These are phyloP conservation scores for Phenganax marumi DNA, from an alignment of 92 coral and sea anemone species.

Conservation along the genomic window DNA sequence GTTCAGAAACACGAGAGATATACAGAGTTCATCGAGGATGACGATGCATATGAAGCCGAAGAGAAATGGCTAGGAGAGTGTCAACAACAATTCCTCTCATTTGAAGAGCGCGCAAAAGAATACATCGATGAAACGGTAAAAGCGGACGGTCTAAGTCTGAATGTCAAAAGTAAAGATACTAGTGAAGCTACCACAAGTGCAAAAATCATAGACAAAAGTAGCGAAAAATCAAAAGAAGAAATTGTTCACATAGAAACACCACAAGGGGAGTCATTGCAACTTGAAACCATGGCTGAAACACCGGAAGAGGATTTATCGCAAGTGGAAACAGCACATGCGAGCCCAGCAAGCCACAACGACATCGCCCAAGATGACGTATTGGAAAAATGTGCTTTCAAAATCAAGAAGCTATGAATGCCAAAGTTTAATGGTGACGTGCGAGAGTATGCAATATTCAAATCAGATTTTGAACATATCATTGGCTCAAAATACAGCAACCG, in stretches of 20 bases:
- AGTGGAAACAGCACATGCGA: not conserved
- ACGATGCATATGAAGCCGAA: constrained; percentile 52
- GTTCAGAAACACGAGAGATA: constrained; percentile 53
- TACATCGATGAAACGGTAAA: constrained; percentile 11
- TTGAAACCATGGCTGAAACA: too few species aligned
- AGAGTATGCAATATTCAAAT: constrained; percentile 13
- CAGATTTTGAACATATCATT: constrained; percentile 18
- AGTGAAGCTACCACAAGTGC: too few species aligned
- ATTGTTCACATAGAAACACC: too few species aligned
- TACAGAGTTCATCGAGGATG: constrained; percentile 49
- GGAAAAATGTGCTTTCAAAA: constrained; percentile 39
- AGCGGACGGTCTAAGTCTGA: not conserved
- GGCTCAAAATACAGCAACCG: constrained; percentile 11
- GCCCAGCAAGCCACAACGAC: not conserved
- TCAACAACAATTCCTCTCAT: constrained; percentile 41
- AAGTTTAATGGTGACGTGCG: constrained; percentile 49
- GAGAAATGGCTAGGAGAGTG: constrained; percentile 62
- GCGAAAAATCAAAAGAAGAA: too few species aligned
- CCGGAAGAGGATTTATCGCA: too few species aligned
- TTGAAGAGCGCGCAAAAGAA: constrained; percentile 47
- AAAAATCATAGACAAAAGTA: too few species aligned
- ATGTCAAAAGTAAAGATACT: too few species aligned
- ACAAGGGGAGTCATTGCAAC: too few species aligned
- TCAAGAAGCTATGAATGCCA: constrained; percentile 56
- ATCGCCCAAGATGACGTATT: not conserved